Percentiles rank a stretch among this genome's conserved stretches.
These are phyloP conservation scores for Cinara cedri DNA, from an alignment of 2,888 invertebrate species.

Conservation along the genomic window DNA sequence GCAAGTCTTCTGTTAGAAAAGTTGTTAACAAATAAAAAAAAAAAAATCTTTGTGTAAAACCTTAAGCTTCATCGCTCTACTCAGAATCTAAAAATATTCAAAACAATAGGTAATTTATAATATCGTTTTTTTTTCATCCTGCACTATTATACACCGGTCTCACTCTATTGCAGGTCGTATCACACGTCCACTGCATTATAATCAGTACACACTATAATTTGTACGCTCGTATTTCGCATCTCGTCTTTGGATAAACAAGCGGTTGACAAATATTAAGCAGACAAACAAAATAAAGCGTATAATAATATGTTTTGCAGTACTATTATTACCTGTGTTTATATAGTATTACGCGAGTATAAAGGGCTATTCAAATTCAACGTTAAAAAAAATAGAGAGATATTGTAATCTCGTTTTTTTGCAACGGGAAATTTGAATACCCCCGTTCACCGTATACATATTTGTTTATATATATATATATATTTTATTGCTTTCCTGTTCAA, in stretches of 20 bases:
- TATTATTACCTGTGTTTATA: slow-evolving; percentile 6
- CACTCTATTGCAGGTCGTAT: background rate
- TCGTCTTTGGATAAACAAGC: background rate
- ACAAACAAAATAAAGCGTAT: background rate
- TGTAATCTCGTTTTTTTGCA: slow-evolving; percentile 5
- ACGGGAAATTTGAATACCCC: background rate
- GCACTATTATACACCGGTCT: too few species aligned
- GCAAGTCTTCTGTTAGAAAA: too few species aligned
- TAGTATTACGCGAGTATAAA: background rate
- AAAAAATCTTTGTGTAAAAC: too few species aligned
- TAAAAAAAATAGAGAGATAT: background rate
- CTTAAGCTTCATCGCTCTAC: too few species aligned
- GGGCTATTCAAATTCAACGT: slow-evolving; percentile 7
- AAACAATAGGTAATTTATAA: too few species aligned
- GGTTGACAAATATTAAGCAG: background rate
- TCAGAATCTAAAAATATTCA: too few species aligned
- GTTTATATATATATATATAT: too few species aligned
- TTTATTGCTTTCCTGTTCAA: background rate
- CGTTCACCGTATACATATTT: background rate
- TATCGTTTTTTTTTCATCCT: too few species aligned
- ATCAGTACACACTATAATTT: too few species aligned
- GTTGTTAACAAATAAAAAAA: too few species aligned
- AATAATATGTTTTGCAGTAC: too few species aligned
- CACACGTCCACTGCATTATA: background rate
- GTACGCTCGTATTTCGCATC: too few species aligned